Percentiles rank a stretch among this genome's conserved stretches.
These are phyloP conservation scores for Rhynchophorus ferrugineus DNA, from an alignment of 1,140 invertebrate species.

Conservation along the genomic window DNA sequence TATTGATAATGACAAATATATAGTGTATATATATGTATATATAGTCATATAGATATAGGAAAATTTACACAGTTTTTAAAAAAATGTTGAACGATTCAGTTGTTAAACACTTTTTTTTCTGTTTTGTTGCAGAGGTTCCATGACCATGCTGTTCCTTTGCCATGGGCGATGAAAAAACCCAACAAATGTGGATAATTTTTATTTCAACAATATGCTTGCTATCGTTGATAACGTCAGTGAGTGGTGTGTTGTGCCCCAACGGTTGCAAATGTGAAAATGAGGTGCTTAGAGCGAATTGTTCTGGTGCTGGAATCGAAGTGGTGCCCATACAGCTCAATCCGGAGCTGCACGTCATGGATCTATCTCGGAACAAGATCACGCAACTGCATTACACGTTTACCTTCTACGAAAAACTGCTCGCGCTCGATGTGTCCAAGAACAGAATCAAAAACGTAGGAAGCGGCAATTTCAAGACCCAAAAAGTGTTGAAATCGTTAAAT, in stretches of 20 bases:
- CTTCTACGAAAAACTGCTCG: constrained; percentile 71
- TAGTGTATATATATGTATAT: too few relatives aligned
- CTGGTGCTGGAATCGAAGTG: constrained; percentile 66
- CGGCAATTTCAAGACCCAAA: constrained; percentile 71
- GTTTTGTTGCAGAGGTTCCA: constrained; percentile 36
- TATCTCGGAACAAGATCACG: constrained; percentile 65
- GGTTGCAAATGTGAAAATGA: constrained; percentile 77
- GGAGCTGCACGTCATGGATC: constrained; percentile 67
- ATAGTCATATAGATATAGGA: too few relatives aligned
- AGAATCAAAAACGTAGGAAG: constrained; percentile 66
- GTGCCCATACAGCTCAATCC: constrained; percentile 83
- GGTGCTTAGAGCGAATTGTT: constrained; percentile 62
- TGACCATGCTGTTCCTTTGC: constrained; percentile 35
- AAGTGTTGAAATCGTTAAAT: constrained; percentile 61
- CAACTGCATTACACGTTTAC: constrained; percentile 63
- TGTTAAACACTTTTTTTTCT: too few relatives aligned
- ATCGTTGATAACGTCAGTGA: constrained; percentile 35
- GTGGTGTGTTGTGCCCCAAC: constrained; percentile 64
- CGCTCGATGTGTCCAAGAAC: constrained; percentile 75
- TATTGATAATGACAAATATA: too few relatives aligned
- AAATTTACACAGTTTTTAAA: too few relatives aligned
- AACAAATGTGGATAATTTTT: constrained; percentile 36
- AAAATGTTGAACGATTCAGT: too few relatives aligned
- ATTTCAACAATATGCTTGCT: constrained; percentile 34
- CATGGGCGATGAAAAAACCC: constrained; percentile 39